A percentile compares a stretch with the other conserved stretches of the same genome.
Evolutionary conservation across 2,888 invertebrate genomes (phyloP).

Genomic region (Drosophila anomalata): DNA sequence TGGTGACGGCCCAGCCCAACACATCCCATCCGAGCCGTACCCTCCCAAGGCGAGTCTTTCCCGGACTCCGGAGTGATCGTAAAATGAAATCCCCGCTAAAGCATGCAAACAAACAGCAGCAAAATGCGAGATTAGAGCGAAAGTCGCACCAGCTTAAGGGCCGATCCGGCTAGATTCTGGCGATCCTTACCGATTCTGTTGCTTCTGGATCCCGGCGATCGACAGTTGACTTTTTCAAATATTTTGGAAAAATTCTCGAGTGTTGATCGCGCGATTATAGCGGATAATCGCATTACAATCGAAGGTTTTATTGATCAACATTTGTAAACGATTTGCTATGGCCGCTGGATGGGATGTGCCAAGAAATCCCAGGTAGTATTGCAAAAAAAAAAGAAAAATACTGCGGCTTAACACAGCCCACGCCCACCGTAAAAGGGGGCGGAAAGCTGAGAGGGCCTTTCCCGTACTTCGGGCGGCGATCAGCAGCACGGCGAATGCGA

Average conservation of each 20-base stretch:
- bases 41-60: constrained; percentile 21
- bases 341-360: constrained; percentile 29
- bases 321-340: constrained; percentile 79
- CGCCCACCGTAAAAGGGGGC: constrained; percentile 52
- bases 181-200: constrained; percentile 5
- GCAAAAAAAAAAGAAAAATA: constrained; percentile 16
- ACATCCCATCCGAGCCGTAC: not conserved
- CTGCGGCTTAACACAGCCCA: constrained; percentile 70
- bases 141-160: constrained; percentile 61
- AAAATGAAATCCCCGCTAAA: constrained; percentile 72
- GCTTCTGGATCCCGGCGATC: constrained; percentile 26
- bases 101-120: constrained; percentile 76
- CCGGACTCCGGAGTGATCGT: constrained; percentile 49
- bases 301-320: constrained; percentile 83
- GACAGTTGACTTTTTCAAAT: constrained; percentile 80
- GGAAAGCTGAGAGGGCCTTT: constrained; percentile 48
- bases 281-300: constrained; percentile 80
- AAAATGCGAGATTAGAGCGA: constrained; percentile 64
- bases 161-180: constrained; percentile 3
- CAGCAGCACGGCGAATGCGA: constrained; percentile 73
- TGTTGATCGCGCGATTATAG: constrained; percentile 78
- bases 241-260: constrained; percentile 75
- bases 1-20: constrained; percentile 16
- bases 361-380: constrained; percentile 25
- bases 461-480: constrained; percentile 47